Evolutionary conservation across 2,888 invertebrate species (phyloP), one percentile per base, ranked within the genome.

Genomic region (Chrysolina americana): DNA sequence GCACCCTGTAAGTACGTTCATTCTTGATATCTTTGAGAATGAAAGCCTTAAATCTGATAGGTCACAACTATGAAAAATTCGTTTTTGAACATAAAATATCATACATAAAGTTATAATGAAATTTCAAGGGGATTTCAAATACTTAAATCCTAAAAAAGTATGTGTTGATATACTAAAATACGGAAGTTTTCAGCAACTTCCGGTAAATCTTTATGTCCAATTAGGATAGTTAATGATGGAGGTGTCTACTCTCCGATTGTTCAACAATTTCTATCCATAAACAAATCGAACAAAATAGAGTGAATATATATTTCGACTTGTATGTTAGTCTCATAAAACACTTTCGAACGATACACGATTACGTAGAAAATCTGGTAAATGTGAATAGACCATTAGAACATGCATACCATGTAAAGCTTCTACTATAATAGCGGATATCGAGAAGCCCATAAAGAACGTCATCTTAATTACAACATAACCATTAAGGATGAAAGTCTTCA

Each of bases 391-490:
- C 36, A 59, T 59, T 59, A 59, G 59, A 59, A 28, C 59, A 17
- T 59, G 59, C 59, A 36, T 44, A 11, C 53, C 68, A 68, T 50
- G 41, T 68, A 41, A 41, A 53, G 68, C 53, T 68, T 56, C 41
- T 19, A 48, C 53, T 53, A 36, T 56, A 68, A 68, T 53, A 53
- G 50, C 53, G 68, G 68, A 53, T 68, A 68, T 56, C 53, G 56
- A 21, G 68, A 68, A 68, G 68, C 53, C 68, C 28, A 50, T 68
- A 68, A 68, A 68, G 36, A 53, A 68, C n/a, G 56, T 21, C 50
- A 68, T 68, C 68, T 53, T 53, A 56, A 68, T 68, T 68, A 68
- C 68, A 41, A 44, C 17, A 41, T 59, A 17, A 36, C 15, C 59
- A 36, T 59, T 9, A 36, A 21, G 15, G 59, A 59, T 59, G 59